phyloP scores from a whole-genome alignment of 2,113 vertebrate species.

The Neogobius melanostomus region DNA sequence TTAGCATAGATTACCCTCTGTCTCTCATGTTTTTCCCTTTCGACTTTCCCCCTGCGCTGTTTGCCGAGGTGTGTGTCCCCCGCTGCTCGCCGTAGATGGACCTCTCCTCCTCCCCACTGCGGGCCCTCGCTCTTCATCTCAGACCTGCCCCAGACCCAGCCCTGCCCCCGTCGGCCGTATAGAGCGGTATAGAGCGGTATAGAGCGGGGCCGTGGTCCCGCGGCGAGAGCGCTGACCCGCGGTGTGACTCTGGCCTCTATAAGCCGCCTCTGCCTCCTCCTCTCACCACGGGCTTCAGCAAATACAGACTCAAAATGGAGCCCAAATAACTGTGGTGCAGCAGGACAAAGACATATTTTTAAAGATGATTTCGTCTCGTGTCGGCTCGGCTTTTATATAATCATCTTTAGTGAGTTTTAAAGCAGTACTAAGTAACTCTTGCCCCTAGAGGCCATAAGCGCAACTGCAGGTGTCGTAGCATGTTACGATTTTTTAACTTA shows the following conservation, averaged over 20 bases:
- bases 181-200: neutral
- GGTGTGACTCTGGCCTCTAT: neutral
- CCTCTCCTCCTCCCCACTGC: neutral
- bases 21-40: neutral
- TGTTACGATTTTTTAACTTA: too few species aligned
- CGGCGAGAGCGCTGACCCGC: neutral
- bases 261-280: neutral
- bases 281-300: too few species aligned
- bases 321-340: neutral
- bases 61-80: neutral
- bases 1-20: neutral
- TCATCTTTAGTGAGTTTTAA: too few species aligned
- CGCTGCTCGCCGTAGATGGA: neutral
- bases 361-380: too few species aligned
- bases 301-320: too few species aligned
- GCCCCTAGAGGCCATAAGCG: too few species aligned
- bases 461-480: too few species aligned
- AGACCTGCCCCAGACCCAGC: too few species aligned
- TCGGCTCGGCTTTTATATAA: too few species aligned
- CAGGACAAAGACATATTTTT: neutral
- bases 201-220: neutral
- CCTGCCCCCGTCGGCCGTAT: neutral
- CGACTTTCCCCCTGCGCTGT: neutral
- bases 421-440: too few species aligned
- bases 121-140: too few species aligned